These are phyloP conservation scores for Kryptopterus vitreolus DNA, from an alignment of 2,797 vertebrate species.

Conservation along the genomic window DNA sequence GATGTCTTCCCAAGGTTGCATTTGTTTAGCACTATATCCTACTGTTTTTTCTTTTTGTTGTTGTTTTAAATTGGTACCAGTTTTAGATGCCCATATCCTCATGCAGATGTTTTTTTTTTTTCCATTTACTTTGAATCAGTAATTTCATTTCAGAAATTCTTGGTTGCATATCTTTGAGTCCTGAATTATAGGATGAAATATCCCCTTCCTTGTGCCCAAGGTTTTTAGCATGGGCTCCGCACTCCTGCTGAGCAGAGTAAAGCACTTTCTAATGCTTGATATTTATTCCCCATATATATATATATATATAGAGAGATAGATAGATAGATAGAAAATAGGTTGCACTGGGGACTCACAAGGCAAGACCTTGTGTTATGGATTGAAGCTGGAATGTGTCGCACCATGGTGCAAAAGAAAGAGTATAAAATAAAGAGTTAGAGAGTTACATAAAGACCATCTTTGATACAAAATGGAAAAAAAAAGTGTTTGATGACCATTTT, in stretches of 20 bases:
- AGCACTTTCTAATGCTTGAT: too few relatives aligned
- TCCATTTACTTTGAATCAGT: neutral
- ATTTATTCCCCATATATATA: too few relatives aligned
- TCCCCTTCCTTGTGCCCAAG: neutral
- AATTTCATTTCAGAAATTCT: neutral
- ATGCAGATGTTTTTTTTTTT: neutral
- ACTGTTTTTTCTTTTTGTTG: too few relatives aligned
- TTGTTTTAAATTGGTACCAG: neutral
- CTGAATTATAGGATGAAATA: too few relatives aligned
- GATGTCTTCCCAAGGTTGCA: neutral
- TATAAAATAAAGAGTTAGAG: too few relatives aligned
- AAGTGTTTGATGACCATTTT: constrained; percentile 3
- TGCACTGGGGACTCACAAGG: neutral
- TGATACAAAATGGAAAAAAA: neutral
- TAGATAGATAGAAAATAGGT: neutral
- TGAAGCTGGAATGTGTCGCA: too few relatives aligned
- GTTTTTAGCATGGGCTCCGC: neutral
- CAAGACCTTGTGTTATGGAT: neutral
- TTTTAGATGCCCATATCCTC: neutral
- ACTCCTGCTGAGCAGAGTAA: too few relatives aligned
- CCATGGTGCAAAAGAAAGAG: too few relatives aligned
- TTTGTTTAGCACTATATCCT: neutral
- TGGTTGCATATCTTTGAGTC: too few relatives aligned
- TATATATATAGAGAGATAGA: too few relatives aligned
- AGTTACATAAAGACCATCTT: too few relatives aligned